phyloP scores from a whole-genome alignment of 37 sponge, comb jelly and placozoan species.

The Hexactinellida sp. region DNA sequence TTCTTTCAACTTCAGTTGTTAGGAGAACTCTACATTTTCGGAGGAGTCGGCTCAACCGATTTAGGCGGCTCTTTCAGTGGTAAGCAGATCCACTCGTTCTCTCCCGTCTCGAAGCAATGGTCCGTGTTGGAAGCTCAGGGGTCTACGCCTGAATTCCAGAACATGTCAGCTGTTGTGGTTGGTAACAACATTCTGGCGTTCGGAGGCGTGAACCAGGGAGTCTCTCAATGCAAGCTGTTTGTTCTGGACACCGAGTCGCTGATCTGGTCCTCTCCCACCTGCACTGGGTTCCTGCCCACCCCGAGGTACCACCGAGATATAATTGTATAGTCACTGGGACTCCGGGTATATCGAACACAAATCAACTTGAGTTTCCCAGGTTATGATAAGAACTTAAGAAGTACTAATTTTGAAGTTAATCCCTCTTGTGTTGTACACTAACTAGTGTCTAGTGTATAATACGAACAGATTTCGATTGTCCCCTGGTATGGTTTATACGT shows the following conservation, averaged over 20 bases:
- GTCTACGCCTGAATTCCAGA: neutral
- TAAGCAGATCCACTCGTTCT: neutral
- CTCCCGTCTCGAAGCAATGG: neutral
- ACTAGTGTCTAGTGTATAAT: too few species aligned
- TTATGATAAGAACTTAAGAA: too few species aligned
- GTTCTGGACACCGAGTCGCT: neutral
- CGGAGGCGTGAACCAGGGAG: neutral
- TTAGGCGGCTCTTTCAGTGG: neutral
- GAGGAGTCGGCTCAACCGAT: neutral
- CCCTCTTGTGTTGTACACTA: too few species aligned
- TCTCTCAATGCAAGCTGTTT: neutral
- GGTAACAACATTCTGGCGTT: neutral
- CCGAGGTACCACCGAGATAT: too few species aligned
- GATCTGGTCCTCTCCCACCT: constrained; percentile 3
- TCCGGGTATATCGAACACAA: neutral
- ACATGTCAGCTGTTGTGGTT: neutral
- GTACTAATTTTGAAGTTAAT: too few species aligned
- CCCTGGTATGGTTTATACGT: too few species aligned
- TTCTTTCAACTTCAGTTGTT: neutral
- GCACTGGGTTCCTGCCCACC: neutral
- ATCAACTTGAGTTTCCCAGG: too few species aligned
- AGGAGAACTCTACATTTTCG: constrained; percentile 10
- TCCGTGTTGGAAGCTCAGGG: neutral
- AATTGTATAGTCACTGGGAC: neutral
- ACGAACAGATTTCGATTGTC: too few species aligned